Evolutionary conservation across 2,797 vertebrate species (phyloP).

Genomic region (Danio kyathit): DNA sequence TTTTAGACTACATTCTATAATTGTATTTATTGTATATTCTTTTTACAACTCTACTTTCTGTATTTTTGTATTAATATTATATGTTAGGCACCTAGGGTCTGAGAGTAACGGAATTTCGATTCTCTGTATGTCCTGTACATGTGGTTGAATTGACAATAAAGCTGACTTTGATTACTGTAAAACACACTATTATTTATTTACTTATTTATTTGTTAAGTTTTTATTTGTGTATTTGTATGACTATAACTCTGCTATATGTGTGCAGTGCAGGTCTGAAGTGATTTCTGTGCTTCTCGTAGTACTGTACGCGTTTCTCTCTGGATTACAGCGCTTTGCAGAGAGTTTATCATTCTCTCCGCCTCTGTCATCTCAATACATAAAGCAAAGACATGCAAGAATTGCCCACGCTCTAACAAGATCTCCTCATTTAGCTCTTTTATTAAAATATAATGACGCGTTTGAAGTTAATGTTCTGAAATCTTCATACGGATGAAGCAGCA

Average conservation of each 20-base stretch:
- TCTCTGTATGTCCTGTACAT: no score
- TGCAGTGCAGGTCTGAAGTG: background rate
- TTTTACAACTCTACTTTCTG: no score
- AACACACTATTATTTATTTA: background rate
- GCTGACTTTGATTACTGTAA: no score
- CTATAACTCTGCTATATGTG: background rate
- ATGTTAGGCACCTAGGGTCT: no score
- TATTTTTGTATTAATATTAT: no score
- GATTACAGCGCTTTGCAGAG: background rate
- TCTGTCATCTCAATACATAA: constrained; percentile 36
- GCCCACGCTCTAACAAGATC: constrained; percentile 17
- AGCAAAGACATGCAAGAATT: constrained; percentile 5
- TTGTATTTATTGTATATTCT: no score
- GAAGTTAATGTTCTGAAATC: constrained; percentile 23
- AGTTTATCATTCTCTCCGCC: background rate
- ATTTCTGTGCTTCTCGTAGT: background rate
- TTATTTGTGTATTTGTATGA: no score
- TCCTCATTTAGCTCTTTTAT: constrained; percentile 22
- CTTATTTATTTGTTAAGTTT: background rate
- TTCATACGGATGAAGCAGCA: background rate
- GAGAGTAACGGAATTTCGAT: no score
- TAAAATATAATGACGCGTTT: constrained; percentile 38
- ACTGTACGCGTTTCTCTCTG: background rate
- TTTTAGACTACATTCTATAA: no score
- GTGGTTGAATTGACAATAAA: no score